phyloP scores from a whole-genome alignment of 1,140 invertebrate genomes.

The Chelonus insularis region DNA sequence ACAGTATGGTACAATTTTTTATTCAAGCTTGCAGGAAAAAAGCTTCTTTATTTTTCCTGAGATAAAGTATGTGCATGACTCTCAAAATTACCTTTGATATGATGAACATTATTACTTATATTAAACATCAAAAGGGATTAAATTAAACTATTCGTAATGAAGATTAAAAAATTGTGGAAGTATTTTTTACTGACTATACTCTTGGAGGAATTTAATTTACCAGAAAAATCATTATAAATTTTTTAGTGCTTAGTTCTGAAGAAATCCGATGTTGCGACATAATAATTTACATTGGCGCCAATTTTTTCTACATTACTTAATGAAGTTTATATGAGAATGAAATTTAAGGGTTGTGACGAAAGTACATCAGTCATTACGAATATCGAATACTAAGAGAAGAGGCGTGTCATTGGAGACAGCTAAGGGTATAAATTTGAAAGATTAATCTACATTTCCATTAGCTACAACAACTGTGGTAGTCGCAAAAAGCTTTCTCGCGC shows the following conservation, averaged over 20 bases:
- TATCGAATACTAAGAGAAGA: conserved; percentile 6
- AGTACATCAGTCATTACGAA: neutral
- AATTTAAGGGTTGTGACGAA: neutral
- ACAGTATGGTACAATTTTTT: too few relatives aligned
- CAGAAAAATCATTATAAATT: too few relatives aligned
- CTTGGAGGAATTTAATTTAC: too few relatives aligned
- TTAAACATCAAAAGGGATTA: too few relatives aligned
- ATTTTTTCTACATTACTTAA: conserved; percentile 1
- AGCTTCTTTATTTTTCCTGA: too few relatives aligned
- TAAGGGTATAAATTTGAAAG: conserved; percentile 42
- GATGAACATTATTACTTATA: too few relatives aligned
- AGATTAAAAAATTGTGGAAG: too few relatives aligned
- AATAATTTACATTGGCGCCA: neutral
- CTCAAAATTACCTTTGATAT: too few relatives aligned
- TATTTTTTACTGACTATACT: too few relatives aligned
- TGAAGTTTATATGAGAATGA: neutral
- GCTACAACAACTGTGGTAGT: conserved; percentile 11
- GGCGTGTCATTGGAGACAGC: conserved; percentile 35
- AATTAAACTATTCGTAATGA: too few relatives aligned
- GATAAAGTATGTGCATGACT: too few relatives aligned
- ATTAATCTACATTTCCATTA: conserved; percentile 48
- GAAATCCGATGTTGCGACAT: neutral
- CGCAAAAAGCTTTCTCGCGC: conserved; percentile 9
- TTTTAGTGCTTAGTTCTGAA: neutral
- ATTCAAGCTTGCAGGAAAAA: too few relatives aligned